Conservation (phyloP, 2,113 vertebrate genomes). For the Dipodomys stephensi region DNA sequence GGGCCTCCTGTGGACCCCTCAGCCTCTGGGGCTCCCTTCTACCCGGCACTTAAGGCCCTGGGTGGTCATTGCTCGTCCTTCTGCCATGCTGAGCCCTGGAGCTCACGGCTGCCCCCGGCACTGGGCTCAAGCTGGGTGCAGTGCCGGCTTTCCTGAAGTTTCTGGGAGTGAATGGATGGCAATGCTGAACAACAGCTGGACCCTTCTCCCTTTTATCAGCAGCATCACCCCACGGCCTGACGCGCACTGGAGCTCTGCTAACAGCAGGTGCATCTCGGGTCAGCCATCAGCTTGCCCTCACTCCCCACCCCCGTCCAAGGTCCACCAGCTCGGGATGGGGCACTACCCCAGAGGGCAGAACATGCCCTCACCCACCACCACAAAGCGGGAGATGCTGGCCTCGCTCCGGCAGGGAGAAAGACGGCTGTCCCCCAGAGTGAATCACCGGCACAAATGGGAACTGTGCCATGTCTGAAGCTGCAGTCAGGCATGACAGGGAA, state of each 20-base stretch:
- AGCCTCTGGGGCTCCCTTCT: background rate
- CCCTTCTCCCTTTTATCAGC: background rate
- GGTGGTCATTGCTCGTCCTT: background rate
- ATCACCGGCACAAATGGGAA: constrained; percentile 33
- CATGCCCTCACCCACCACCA: background rate
- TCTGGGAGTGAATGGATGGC: background rate
- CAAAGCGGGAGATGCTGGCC: background rate
- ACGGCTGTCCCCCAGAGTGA: background rate
- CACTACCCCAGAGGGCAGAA: background rate
- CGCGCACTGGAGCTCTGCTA: background rate
- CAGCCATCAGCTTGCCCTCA: background rate
- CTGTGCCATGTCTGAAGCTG: background rate
- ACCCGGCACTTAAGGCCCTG: background rate
- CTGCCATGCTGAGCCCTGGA: fast-evolving
- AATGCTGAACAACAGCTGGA: background rate
- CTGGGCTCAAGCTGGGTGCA: background rate
- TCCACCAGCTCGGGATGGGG: background rate
- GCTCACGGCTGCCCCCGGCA: no score
- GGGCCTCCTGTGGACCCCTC: background rate
- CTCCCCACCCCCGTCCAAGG: background rate
- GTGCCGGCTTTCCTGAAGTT: background rate
- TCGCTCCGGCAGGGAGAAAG: background rate
- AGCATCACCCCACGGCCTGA: background rate
- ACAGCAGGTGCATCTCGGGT: background rate
- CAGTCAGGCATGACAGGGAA: background rate